phyloP scores from a whole-genome alignment of 2,113 vertebrate genomes.

The Prionailurus viverrinus region DNA sequence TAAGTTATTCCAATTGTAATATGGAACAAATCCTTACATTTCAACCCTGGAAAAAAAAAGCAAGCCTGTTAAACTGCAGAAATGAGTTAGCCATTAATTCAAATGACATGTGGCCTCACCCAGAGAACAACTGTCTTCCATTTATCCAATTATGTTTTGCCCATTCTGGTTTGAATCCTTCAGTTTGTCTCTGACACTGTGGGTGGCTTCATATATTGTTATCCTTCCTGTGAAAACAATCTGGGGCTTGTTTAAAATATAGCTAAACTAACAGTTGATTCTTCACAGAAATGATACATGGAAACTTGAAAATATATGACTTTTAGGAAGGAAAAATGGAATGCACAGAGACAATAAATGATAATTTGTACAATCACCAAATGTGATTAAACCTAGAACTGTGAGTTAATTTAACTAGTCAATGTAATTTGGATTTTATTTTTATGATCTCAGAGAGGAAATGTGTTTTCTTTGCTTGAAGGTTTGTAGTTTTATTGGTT shows the following conservation, averaged over 20 bases:
- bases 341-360: constrained; percentile 13
- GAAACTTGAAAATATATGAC: constrained; percentile 1
- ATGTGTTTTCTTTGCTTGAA: constrained; percentile 57
- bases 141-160: background rate
- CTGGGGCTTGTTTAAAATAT: background rate
- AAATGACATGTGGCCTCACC: background rate
- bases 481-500: constrained; percentile 34
- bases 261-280: background rate
- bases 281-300: background rate
- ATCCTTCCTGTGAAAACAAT: background rate
- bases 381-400: constrained; percentile 38
- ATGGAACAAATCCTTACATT: background rate
- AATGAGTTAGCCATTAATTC: background rate
- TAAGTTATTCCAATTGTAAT: constrained; percentile 76
- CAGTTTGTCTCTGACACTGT: background rate
- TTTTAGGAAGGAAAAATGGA: background rate
- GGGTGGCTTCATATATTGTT: background rate
- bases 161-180: background rate
- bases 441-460: constrained; percentile 56
- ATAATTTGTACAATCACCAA: constrained; percentile 15
- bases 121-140: background rate
- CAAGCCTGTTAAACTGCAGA: background rate
- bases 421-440: constrained; percentile 50
- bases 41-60: background rate
- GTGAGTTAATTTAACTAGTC: constrained; percentile 40